Conservation (phyloP, 2,113 vertebrate genomes). For the Bubo blakistoni region DNA sequence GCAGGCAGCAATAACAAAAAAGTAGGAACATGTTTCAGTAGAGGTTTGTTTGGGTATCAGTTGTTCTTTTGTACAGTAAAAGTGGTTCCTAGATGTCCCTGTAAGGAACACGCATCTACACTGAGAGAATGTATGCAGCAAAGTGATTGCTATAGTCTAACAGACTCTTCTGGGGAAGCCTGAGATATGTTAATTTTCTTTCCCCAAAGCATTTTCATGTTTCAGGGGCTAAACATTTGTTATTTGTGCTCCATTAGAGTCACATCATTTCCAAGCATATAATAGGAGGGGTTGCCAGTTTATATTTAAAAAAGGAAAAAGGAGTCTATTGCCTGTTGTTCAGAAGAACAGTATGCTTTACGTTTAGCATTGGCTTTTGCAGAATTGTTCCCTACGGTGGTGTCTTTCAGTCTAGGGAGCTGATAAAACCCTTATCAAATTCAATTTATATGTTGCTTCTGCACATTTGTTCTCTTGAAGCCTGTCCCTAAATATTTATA, state of each 20-base stretch:
- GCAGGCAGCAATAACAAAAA: background rate
- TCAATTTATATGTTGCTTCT: background rate
- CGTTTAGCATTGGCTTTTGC: background rate
- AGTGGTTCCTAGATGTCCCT: background rate
- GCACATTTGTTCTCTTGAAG: background rate
- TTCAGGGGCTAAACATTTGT: background rate
- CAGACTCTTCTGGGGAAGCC: background rate
- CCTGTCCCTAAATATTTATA: background rate
- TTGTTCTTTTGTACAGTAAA: background rate
- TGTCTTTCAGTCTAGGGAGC: background rate
- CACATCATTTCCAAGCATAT: background rate
- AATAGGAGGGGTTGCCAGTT: background rate
- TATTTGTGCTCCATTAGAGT: background rate
- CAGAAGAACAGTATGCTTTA: background rate
- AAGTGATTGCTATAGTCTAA: background rate
- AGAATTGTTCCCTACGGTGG: background rate
- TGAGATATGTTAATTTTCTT: background rate
- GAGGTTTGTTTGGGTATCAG: background rate
- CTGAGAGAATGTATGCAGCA: background rate
- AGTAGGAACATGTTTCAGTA: background rate
- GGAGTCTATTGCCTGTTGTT: background rate
- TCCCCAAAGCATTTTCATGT: rapidly evolving
- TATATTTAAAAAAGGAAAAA: background rate
- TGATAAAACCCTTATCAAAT: background rate
- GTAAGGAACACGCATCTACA: background rate